Evolutionary conservation across 2,797 vertebrate genomes (phyloP).

Genomic region (Botia almorhae): DNA sequence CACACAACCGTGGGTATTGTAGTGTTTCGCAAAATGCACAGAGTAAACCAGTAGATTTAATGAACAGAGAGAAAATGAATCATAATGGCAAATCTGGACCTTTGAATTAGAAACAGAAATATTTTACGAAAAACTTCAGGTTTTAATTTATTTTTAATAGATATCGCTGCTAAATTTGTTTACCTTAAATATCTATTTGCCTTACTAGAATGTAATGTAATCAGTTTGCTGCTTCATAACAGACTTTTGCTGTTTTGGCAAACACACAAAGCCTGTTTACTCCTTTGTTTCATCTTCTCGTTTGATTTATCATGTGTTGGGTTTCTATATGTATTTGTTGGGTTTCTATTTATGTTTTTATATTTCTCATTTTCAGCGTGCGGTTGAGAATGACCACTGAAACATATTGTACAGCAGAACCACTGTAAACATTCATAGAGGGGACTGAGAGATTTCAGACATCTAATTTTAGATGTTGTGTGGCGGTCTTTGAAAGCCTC

Average conservation of each 20-base stretch:
- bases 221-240: not conserved
- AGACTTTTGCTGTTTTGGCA: not conserved
- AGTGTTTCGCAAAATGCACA: not conserved
- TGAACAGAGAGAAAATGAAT: not conserved
- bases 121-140: no score
- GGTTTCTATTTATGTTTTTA: no score
- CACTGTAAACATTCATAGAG: slow-evolving; percentile 3
- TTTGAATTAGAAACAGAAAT: not conserved
- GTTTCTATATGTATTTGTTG: not conserved
- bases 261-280: not conserved
- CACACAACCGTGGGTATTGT: no score
- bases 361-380: not conserved
- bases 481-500: not conserved
- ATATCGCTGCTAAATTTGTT: no score
- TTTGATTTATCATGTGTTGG: no score
- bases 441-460: not conserved
- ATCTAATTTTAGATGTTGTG: not conserved
- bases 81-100: not conserved
- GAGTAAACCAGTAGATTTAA: not conserved
- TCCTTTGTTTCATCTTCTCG: no score
- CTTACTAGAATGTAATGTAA: not conserved
- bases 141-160: no score
- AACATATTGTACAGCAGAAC: not conserved
- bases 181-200: not conserved
- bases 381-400: not conserved